Percentiles rank a stretch among this genome's conserved stretches.
phyloP scores from a whole-genome alignment of 1,140 invertebrate genomes.

The Cylas formicarius region DNA sequence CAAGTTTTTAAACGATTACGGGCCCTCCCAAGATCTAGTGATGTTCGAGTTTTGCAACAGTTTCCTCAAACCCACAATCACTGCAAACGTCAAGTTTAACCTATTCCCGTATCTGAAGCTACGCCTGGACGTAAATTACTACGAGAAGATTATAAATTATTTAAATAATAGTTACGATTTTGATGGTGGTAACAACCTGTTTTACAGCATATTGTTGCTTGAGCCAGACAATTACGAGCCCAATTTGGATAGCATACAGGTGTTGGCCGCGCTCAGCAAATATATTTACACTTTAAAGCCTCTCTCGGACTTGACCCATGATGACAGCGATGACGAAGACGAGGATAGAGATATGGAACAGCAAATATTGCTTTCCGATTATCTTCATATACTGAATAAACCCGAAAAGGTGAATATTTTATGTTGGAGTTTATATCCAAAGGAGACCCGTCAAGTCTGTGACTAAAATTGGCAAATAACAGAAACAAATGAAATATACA shows the following conservation, averaged over 20 bases:
- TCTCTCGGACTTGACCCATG: constrained; percentile 26
- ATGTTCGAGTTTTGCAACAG: constrained; percentile 39
- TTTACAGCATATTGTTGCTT: constrained; percentile 58
- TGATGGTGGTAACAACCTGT: constrained; percentile 41
- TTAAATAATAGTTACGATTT: constrained; percentile 41
- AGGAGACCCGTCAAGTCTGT: no score
- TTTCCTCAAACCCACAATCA: constrained; percentile 36
- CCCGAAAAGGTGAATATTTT: constrained; percentile 35
- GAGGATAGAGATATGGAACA: constrained; percentile 26
- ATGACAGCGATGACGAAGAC: constrained; percentile 36
- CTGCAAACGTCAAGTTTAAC: constrained; percentile 42
- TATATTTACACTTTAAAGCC: constrained; percentile 29
- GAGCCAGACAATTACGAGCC: constrained; percentile 54
- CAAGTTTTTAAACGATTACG: constrained; percentile 38
- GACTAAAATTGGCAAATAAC: no score
- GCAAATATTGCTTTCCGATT: constrained; percentile 32
- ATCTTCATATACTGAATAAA: constrained; percentile 35
- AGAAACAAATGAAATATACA: no score
- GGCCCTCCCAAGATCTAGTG: constrained; percentile 27
- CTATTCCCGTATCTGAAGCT: constrained; percentile 47
- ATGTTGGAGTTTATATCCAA: no score
- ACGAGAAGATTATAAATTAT: constrained; percentile 43
- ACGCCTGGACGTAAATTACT: constrained; percentile 43
- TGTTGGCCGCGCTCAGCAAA: constrained; percentile 30
- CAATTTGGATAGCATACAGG: constrained; percentile 32